phyloP scores from a whole-genome alignment of 2,113 vertebrate genomes.

The Origma solitaria region DNA sequence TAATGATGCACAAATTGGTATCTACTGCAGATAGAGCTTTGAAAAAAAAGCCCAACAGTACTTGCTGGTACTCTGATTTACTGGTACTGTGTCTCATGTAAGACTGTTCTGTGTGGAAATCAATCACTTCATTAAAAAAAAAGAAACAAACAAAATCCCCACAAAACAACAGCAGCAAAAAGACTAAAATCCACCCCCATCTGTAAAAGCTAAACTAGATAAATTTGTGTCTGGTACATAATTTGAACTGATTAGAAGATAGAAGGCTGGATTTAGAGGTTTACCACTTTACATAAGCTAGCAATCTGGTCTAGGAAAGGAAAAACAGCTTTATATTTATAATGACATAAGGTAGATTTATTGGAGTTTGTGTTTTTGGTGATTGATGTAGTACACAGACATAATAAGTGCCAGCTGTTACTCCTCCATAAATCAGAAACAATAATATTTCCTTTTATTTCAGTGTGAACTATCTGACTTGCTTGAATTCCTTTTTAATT shows the following conservation, averaged over 20 bases:
- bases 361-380: constrained; percentile 15
- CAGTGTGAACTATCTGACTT: not conserved
- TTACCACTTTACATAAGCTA: not conserved
- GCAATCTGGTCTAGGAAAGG: not conserved
- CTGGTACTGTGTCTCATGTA: not conserved
- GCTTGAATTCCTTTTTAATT: not conserved
- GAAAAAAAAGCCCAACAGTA: not conserved
- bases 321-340: constrained; percentile 30
- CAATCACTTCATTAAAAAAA: not conserved
- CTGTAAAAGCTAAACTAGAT: not conserved
- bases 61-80: not conserved
- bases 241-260: not conserved
- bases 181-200: not conserved
- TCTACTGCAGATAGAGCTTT: not conserved
- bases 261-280: not conserved
- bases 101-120: not conserved
- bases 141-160: not conserved
- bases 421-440: not conserved
- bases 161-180: not conserved
- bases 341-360: constrained; percentile 35
- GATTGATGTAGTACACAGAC: constrained; percentile 30
- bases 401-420: constrained; percentile 51
- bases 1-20: not conserved
- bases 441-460: constrained; percentile 28
- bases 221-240: not conserved